Evolutionary conservation across 2,888 invertebrate species (phyloP).

Genomic region (Drosophila putrida): DNA sequence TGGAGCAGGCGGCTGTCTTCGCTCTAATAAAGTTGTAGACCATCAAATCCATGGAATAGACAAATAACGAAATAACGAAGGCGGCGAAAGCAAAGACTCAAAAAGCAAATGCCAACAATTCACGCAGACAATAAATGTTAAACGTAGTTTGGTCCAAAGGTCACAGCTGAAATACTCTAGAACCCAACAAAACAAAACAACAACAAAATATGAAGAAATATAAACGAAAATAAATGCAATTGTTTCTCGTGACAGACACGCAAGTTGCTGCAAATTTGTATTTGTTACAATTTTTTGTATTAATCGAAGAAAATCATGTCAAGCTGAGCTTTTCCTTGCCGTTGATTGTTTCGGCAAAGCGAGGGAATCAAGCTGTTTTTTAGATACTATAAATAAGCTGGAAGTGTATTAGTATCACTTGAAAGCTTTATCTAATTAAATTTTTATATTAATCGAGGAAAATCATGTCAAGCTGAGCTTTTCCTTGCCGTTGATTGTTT

Average conservation of each 20-base stretch:
- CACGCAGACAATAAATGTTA: slow-evolving; percentile 22
- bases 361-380: too few species aligned
- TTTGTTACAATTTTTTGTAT: background rate
- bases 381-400: too few species aligned
- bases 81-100: slow-evolving; percentile 1
- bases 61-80: slow-evolving; percentile 2
- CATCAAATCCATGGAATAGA: slow-evolving; percentile 33
- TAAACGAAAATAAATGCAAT: slow-evolving; percentile 15
- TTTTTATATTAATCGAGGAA: background rate
- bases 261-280: background rate
- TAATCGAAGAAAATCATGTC: background rate
- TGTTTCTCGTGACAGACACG: slow-evolving; percentile 12
- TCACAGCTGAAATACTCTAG: slow-evolving; percentile 15
- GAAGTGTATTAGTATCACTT: too few species aligned
- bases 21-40: slow-evolving; percentile 46
- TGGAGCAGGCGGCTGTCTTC: background rate
- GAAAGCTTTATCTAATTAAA: too few species aligned
- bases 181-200: slow-evolving; percentile 1
- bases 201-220: background rate
- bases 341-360: background rate
- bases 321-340: background rate
- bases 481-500: background rate
- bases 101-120: slow-evolving; percentile 19
- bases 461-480: background rate
- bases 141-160: slow-evolving; percentile 12